Evolutionary conservation across 2,113 vertebrate species (phyloP).

Genomic region (Setophaga kirtlandii): DNA sequence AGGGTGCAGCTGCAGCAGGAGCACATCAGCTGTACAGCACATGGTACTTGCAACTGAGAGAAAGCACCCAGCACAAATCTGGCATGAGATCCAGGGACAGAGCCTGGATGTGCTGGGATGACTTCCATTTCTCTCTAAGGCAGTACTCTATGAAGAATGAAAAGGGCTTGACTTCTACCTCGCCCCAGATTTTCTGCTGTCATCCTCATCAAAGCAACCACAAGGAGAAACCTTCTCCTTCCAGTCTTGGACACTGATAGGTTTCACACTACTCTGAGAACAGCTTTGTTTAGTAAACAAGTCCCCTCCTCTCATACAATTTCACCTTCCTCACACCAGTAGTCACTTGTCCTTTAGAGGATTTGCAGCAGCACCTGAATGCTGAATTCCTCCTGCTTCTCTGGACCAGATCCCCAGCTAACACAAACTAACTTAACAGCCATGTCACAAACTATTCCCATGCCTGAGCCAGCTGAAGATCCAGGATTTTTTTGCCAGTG

Average conservation of each 20-base stretch:
- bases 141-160: not conserved
- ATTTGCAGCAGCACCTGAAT: not conserved
- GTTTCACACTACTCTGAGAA: not conserved
- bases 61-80: slow-evolving; percentile 10
- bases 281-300: not conserved
- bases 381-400: not conserved
- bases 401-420: not conserved
- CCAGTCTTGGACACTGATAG: not conserved
- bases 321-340: not conserved
- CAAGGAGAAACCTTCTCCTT: not conserved
- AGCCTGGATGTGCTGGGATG: not conserved
- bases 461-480: slow-evolving; percentile 2
- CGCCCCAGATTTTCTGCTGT: not conserved
- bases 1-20: not conserved
- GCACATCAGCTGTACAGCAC: not conserved
- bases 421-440: not conserved
- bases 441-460: not conserved
- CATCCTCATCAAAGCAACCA: not conserved
- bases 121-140: not conserved
- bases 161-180: not conserved
- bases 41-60: not conserved
- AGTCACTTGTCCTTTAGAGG: not conserved
- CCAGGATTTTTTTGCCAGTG: not conserved
- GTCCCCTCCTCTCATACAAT: not conserved
- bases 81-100: not conserved